Base-by-base conservation (phyloP, 2,888 invertebrate species). In the Augiades crinisus region DNA sequence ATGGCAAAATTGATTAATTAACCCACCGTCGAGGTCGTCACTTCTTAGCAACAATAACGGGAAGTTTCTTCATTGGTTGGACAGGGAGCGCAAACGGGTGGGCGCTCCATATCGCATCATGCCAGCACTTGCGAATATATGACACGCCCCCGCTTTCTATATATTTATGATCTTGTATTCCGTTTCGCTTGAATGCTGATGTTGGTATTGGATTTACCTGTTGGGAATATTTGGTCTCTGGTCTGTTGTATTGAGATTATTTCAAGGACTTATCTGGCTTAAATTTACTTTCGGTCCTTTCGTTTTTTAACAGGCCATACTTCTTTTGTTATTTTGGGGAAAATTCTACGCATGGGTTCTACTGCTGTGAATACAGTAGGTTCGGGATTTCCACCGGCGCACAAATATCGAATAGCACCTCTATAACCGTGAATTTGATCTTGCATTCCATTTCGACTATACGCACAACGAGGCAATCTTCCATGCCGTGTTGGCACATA, bases 391-490 rank as follows among this genome's bases (percentile, higher is more conserved):
- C 58, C 58, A 13, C 63, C 66, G 5, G 81, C 67, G 59, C 87
- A 87, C 37, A 89, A 56, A 55, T 77, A 79, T 47, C 77, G 72
- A 45, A 80, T 66, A 13, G 87, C 83, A 56, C 84, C 87, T 64
- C 84, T 74, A 57, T 88, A 86, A 34, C 88, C 87, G 60, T 82
- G 70, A 38, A 87, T 70, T 65, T 86, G 87, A 60, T 89, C 88
- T 64, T 87, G 88, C 44, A 85, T 75, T 57, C 89, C 88, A 53
- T 88, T 85, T 47, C 81, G 72, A 55, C 72, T 65, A 67, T 83
- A 87, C 52, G 78, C 86, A 54, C 84, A 72, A 58, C 59, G 65
- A 14, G 85, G 86, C 36, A 87, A 81, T 63, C 76, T 78, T 78
- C 87, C 87, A 53, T 77, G 77, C 58, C 73, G 70, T 50, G 81